Percentiles rank a stretch among this genome's conserved stretches.
phyloP scores from a whole-genome alignment of 2,888 invertebrate species.

The Lasioglossum villosulum region DNA sequence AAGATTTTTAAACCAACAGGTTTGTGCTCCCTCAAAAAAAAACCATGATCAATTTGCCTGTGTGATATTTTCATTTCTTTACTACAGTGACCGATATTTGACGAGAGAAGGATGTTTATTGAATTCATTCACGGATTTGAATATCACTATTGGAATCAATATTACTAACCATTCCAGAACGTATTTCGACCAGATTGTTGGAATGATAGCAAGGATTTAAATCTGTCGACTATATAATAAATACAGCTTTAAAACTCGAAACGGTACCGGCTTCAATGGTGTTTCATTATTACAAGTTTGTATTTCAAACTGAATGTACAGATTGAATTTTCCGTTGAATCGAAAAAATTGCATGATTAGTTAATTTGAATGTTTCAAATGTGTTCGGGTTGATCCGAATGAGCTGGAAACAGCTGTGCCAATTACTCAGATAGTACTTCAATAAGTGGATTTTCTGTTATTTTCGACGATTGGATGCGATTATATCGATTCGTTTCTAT shows the following conservation, averaged over 20 bases:
- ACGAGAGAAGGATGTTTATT: background rate
- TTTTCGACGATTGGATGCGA: conserved; percentile 17
- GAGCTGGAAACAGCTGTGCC: background rate
- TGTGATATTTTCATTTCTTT: background rate
- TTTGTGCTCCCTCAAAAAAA: background rate
- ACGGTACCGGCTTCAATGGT: background rate
- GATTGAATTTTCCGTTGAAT: background rate
- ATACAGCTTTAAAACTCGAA: background rate
- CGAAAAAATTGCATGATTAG: background rate
- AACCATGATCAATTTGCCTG: background rate
- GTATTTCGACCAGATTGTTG: background rate
- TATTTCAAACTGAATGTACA: background rate
- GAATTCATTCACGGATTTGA: background rate
- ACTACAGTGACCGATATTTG: background rate
- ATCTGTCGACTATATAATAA: background rate
- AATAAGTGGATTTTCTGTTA: background rate
- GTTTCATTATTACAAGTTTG: background rate
- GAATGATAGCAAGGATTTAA: background rate
- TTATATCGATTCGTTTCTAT: conserved; percentile 15
- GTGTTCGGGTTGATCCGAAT: background rate
- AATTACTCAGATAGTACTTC: background rate
- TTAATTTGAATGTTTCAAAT: background rate
- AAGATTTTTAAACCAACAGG: background rate
- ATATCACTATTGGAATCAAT: background rate
- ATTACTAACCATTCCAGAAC: background rate